phyloP scores from a whole-genome alignment of 2,888 invertebrate genomes.

The Idaea aversata region DNA sequence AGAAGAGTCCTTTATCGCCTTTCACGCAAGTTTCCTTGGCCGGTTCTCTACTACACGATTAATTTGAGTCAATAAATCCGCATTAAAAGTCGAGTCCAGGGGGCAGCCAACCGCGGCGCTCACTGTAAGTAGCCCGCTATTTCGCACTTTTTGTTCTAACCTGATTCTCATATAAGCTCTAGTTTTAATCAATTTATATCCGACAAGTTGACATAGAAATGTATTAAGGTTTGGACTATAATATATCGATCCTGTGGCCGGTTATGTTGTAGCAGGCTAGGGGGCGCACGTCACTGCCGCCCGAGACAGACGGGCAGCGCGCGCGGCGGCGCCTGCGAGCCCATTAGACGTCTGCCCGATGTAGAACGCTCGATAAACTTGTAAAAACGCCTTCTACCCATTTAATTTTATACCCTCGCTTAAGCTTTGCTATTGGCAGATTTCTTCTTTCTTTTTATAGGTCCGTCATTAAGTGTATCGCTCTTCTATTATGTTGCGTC shows the following conservation, averaged over 20 bases:
- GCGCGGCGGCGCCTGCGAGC: constrained; percentile 74
- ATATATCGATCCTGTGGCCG: constrained; percentile 53
- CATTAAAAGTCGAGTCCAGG: constrained; percentile 72
- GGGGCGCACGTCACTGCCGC: constrained; percentile 55
- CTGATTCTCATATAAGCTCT: constrained; percentile 44
- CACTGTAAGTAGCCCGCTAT: constrained; percentile 63
- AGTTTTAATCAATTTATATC: constrained; percentile 45
- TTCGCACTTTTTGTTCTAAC: constrained; percentile 65
- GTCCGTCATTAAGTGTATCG: constrained; percentile 69
- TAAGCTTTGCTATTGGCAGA: constrained; percentile 77
- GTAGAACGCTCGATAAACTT: constrained; percentile 80
- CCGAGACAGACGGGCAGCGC: constrained; percentile 73
- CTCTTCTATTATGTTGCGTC: constrained; percentile 61
- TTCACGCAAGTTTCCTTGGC: constrained; percentile 73
- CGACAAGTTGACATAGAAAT: constrained; percentile 12
- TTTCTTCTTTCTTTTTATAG: constrained; percentile 70
- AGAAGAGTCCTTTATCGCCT: constrained; percentile 65
- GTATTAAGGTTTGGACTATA: constrained; percentile 41
- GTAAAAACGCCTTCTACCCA: constrained; percentile 78
- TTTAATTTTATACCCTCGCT: constrained; percentile 78
- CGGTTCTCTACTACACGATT: constrained; percentile 75
- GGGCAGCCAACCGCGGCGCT: constrained; percentile 66
- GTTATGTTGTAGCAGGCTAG: constrained; percentile 41
- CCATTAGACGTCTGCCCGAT: constrained; percentile 76
- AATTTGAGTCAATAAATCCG: constrained; percentile 79